Base-by-base conservation (phyloP, 1,140 invertebrate species). In the Holcopasites calliopsidis region DNA sequence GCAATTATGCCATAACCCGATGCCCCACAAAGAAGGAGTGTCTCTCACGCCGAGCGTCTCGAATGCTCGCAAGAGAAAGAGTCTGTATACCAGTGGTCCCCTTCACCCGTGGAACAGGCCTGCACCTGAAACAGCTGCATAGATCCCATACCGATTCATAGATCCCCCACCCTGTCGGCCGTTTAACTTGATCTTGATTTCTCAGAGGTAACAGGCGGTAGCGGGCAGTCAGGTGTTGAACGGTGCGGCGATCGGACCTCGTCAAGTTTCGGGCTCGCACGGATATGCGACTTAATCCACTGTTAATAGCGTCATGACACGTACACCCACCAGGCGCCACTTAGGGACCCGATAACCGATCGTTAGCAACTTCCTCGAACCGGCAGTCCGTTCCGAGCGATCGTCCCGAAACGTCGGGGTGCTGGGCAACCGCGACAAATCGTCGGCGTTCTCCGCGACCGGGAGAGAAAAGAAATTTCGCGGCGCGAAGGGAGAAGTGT, bases 131-230 rank as follows among this genome's bases (percentile, higher is more conserved):
- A 70, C 47, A 35, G 3, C 23, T 40, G 10, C n/a, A 26, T 13
- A 40, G 28, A 26, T 18, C 6, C 1, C 10, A 31, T 23, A 49
- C 72, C 60, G 42, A 40, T 69, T 58, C 64, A 69, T 60, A 50
- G 54, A 69, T 8, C n/a, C 65, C 73, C 73, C 65, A 38, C 54
- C 54, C 3, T 0, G 0, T 3, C 6, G 1, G 13, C 2, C 18
- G 31, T 47, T 47, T 47, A 50, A 40, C 65, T 75, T 75, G 65
- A 75, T 75, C 73, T 69, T 69, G 72, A 52, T 75, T 75, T 75
- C 10, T 6, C 35, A 60, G 50, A 68, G 42, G 8, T 33, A 55
- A 23, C 35, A 33, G 49, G 28, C 3, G n/a, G 23, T 10, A 52
- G n/a, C 26, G 26, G n/a, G 31, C 54, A 75, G 73, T 75, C 65